Evolutionary conservation across 2,888 invertebrate genomes (phyloP).

Genomic region (Dione vanillae): DNA sequence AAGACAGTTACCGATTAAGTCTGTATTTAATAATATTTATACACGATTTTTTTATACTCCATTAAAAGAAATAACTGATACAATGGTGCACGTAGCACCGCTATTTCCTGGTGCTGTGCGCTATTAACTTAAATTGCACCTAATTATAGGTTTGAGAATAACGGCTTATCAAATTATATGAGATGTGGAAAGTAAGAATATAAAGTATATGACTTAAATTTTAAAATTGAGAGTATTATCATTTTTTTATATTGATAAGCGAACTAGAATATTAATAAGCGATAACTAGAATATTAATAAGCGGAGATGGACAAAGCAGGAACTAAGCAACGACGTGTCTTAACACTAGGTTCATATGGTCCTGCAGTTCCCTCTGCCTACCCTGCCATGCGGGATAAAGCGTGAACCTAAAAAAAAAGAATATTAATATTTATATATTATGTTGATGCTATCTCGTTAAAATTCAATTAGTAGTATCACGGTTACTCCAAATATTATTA

Average conservation of each 20-base stretch:
- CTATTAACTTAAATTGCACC: slow-evolving; percentile 18
- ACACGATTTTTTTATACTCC: not conserved
- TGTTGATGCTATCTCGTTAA: not conserved
- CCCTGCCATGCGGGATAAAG: no score
- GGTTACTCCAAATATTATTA: not conserved
- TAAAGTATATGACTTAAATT: not conserved
- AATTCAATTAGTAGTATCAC: not conserved
- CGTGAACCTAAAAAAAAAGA: no score
- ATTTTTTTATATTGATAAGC: no score
- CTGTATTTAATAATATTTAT: not conserved
- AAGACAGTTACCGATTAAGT: not conserved
- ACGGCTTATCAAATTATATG: slow-evolving; percentile 26
- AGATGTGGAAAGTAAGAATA: slow-evolving; percentile 20
- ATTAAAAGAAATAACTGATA: slow-evolving; percentile 9
- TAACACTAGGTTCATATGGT: no score
- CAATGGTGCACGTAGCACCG: slow-evolving; percentile 15
- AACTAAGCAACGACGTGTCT: no score
- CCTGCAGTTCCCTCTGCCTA: no score
- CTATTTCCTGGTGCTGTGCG: slow-evolving; percentile 15
- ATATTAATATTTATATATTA: not conserved
- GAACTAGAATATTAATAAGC: no score
- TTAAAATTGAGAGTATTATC: no score
- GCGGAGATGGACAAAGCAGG: no score
- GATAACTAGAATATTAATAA: no score
- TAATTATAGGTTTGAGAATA: slow-evolving; percentile 6